phyloP scores from a whole-genome alignment of 2,797 vertebrate species.

The Delichon dasypus region DNA sequence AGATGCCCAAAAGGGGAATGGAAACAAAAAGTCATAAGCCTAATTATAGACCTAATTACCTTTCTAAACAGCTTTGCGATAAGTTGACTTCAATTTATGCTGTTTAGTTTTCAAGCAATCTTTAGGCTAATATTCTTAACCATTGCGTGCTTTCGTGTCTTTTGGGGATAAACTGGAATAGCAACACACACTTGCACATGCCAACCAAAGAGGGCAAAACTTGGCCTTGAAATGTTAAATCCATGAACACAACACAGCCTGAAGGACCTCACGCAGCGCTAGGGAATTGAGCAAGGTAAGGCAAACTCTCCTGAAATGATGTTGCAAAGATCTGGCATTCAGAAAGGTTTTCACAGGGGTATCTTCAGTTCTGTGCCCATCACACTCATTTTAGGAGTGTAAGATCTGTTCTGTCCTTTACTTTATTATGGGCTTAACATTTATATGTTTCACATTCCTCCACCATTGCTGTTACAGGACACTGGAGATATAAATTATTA shows the following conservation, averaged over 20 bases:
- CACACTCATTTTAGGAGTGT: background rate
- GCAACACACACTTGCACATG: background rate
- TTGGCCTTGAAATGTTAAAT: background rate
- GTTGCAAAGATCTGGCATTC: background rate
- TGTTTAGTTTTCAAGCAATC: conserved; percentile 37
- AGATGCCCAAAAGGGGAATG: conserved; percentile 60
- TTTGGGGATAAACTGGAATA: background rate
- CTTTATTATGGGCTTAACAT: background rate
- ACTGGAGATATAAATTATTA: background rate
- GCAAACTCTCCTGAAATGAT: background rate
- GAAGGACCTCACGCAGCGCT: accelerated
- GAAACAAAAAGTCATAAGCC: conserved; percentile 14
- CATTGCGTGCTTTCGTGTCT: background rate
- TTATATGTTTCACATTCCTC: background rate
- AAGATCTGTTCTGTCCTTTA: background rate
- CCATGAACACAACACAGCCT: background rate
- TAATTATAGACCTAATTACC: conserved; percentile 48
- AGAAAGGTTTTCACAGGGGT: background rate
- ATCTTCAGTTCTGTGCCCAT: background rate
- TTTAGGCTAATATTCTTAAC: conserved; percentile 19
- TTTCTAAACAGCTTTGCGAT: conserved; percentile 57
- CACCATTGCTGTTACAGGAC: background rate
- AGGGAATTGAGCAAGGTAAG: background rate
- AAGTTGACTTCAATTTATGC: conserved; percentile 43
- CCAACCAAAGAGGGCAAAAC: background rate